Evolutionary conservation across 2,113 vertebrate genomes (phyloP), one percentile per base, ranked within the genome.

Genomic region (Calypte anna): DNA sequence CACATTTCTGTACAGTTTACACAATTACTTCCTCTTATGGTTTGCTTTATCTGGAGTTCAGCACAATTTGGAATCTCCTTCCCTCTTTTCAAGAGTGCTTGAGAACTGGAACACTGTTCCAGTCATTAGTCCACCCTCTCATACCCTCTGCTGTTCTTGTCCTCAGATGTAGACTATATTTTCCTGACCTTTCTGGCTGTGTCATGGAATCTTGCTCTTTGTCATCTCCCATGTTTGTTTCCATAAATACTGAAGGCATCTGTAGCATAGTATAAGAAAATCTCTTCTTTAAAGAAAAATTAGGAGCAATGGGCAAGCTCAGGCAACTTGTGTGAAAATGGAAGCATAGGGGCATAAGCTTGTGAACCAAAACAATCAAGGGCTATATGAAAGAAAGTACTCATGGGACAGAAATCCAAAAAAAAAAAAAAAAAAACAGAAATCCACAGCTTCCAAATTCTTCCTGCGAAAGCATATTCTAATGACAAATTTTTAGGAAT

Each of bases 361-460:
- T 4, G 2, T 7, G n/a, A 59, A 63, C 5, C 3, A 2, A 1
- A 82, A 40, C 30, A 58, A 3, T 2, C 19, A 15, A 27, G 27
- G 36, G 9, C 10, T 46, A 2, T 22, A 7, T 22, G 12, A 44
- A 1, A 57, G 23, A 54, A 57, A 64, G 13, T 18, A 69, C 4
- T 3, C 2, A 28, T 27, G 15, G 46, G 83, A 66, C 7, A n/a
- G 30, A 21, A 59, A 1, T 11, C 9, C 23, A 33, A 33, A 33
- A 33, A 33, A 33, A 33, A 33, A 33, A 33, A 33, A 33, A 33
- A 33, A 33, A 33, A 33, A 33, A 33, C 33, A 33, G 33, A 33
- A 33, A 9, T 79, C 7, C 44, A 25, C 4, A 64, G 13, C 2
- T 74, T 38, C 10, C 30, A 61, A 19, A 5, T 74, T 77, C 10